Evolutionary conservation across 2,113 vertebrate species (phyloP), one percentile per base, ranked within the genome.

Genomic region (Suncus etruscus): DNA sequence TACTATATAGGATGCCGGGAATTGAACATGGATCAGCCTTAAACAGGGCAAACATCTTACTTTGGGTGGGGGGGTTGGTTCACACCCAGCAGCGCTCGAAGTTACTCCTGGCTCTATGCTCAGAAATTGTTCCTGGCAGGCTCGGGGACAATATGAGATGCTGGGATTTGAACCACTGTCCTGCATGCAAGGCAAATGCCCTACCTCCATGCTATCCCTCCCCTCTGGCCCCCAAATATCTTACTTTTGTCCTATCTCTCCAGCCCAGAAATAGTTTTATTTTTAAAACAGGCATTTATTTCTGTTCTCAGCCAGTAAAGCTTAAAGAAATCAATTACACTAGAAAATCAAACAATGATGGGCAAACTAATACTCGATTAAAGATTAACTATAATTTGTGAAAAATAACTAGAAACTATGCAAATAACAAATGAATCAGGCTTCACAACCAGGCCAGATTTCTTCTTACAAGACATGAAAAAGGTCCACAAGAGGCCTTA

Each of bases 251-350:
- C 39, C 39, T 39, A 39, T 39, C 39, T 39, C 39, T 39, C 39
- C 39, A 39, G 39, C 39, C 39, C 80, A 84, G 22, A 83, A 86
- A n/a, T 29, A 22, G 27, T 39, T 92, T 74, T 70, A 61, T 45
- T 82, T 90, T 85, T 10, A 73, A 65, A 91, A 90, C 29, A 0
- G 72, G 12, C 31, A 93, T 83, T 91, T 90, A 93, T 79, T 93
- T 90, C 61, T 81, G n/a, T 66, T 86, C 54, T 91, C 31, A 85
- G 47, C 2, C n/a, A 79, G 31, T 72, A 10, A 70, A 77, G 20
- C 63, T 63, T 50, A 72, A 82, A 68, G 11, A 65, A 90, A 18
- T 70, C 63, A 85, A 74, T 11, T 11, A 86, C 8, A 31, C 8
- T 22, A 76, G 14, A 74, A 12, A 69, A 74, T 75, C 15, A 74